Evolutionary conservation across 1,140 invertebrate species (phyloP).

Genomic region (Sogatella furcifera): DNA sequence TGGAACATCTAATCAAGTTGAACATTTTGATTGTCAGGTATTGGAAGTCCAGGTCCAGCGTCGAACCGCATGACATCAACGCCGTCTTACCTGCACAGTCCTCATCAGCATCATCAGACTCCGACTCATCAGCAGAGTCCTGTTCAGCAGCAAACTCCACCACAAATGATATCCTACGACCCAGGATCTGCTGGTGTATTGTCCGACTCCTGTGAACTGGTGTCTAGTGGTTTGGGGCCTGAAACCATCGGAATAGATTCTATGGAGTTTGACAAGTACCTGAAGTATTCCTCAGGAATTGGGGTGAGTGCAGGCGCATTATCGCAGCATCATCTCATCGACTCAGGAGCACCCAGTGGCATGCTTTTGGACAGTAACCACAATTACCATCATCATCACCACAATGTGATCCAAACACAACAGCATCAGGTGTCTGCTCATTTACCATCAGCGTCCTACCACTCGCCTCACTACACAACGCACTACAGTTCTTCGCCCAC

Average conservation of each 20-base stretch:
- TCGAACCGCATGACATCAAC: neutral
- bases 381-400: slow-evolving; percentile 31
- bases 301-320: neutral
- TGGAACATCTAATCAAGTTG: no score
- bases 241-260: slow-evolving; percentile 3
- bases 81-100: neutral
- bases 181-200: neutral
- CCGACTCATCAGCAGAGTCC: neutral
- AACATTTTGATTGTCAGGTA: no score
- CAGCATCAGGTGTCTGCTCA: neutral
- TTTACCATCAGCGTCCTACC: neutral
- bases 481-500: neutral
- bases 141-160: neutral
- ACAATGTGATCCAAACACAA: slow-evolving; percentile 1
- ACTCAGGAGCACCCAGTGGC: slow-evolving; percentile 30
- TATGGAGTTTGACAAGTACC: slow-evolving; percentile 36
- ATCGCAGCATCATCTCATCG: slow-evolving; percentile 6
- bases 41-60: no score
- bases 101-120: neutral
- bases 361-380: slow-evolving; percentile 37
- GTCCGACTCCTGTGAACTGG: neutral
- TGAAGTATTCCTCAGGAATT: slow-evolving; percentile 32
- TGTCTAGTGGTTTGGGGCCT: neutral
- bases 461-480: neutral
- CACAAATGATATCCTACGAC: neutral